phyloP scores from a whole-genome alignment of 2,888 invertebrate species.

The Amphipyra berbera region DNA sequence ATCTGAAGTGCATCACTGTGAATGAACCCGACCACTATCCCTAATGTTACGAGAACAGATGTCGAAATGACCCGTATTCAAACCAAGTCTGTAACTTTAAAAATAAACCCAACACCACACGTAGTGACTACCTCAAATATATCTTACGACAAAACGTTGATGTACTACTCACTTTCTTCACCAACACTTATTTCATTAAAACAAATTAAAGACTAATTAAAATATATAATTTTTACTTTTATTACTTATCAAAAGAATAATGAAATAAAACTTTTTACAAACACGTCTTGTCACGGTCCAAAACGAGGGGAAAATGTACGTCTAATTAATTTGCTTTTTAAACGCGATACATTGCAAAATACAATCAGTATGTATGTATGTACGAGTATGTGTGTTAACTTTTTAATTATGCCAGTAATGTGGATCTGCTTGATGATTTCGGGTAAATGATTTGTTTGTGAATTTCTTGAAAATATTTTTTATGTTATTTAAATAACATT shows the following conservation, averaged over 20 bases:
- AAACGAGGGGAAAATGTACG: constrained; percentile 76
- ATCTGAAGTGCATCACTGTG: constrained; percentile 69
- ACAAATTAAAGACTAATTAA: constrained; percentile 17
- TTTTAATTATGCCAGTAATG: constrained; percentile 53
- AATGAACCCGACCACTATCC: constrained; percentile 67
- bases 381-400: constrained; percentile 47
- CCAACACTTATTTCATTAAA: constrained; percentile 21
- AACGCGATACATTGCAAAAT: constrained; percentile 65
- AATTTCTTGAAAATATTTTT: constrained; percentile 6
- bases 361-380: constrained; percentile 50
- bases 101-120: constrained; percentile 73
- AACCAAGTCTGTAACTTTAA: constrained; percentile 72
- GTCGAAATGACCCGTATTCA: constrained; percentile 81
- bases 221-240: constrained; percentile 33
- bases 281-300: constrained; percentile 77
- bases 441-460: constrained; percentile 23
- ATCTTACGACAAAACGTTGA: constrained; percentile 67
- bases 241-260: constrained; percentile 34
- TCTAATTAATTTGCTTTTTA: constrained; percentile 71
- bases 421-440: constrained; percentile 20
- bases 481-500: constrained; percentile 2
- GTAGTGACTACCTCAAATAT: constrained; percentile 54
- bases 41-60: constrained; percentile 74
- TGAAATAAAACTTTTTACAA: constrained; percentile 49
- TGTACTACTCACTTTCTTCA: constrained; percentile 45